phyloP scores from a whole-genome alignment of 2,797 vertebrate species.

The Carapus acus region DNA sequence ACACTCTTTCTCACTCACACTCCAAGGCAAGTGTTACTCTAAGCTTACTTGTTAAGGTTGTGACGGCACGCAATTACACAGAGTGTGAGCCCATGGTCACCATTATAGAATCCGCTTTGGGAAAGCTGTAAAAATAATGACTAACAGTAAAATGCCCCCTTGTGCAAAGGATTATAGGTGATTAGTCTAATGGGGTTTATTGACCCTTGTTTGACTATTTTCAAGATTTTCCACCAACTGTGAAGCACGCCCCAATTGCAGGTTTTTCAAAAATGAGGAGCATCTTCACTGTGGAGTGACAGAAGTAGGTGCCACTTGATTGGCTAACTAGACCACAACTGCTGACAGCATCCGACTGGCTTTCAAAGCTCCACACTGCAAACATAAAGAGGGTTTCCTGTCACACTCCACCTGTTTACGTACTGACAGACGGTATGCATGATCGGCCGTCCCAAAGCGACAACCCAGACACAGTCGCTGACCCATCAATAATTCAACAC shows the following conservation, averaged over 20 bases:
- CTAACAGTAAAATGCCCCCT: conserved; percentile 5
- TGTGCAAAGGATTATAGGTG: conserved; percentile 9
- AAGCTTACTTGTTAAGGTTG: conserved; percentile 42
- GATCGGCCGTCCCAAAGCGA: conserved; percentile 22
- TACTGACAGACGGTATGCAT: conserved; percentile 33
- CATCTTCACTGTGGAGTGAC: too few species aligned
- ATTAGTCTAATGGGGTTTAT: conserved; percentile 12
- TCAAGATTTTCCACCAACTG: conserved; percentile 10
- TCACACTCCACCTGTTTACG: conserved; percentile 36
- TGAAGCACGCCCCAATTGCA: too few species aligned
- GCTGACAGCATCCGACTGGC: background rate
- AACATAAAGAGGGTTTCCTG: conserved; percentile 23
- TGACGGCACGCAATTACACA: conserved; percentile 15
- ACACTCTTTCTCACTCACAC: background rate
- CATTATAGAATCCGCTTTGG: conserved; percentile 3
- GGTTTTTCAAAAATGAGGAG: too few species aligned
- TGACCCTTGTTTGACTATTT: conserved; percentile 21
- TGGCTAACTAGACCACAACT: conserved; percentile 26
- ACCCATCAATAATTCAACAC: conserved; percentile 59
- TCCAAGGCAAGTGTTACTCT: conserved; percentile 14
- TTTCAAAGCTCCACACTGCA: background rate
- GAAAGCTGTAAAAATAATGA: conserved; percentile 2
- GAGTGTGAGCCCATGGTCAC: too few species aligned
- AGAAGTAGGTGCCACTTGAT: conserved; percentile 12
- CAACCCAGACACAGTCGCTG: conserved; percentile 30